Base-by-base conservation (phyloP, 2,113 vertebrate species). In the Chaetura pelagica region DNA sequence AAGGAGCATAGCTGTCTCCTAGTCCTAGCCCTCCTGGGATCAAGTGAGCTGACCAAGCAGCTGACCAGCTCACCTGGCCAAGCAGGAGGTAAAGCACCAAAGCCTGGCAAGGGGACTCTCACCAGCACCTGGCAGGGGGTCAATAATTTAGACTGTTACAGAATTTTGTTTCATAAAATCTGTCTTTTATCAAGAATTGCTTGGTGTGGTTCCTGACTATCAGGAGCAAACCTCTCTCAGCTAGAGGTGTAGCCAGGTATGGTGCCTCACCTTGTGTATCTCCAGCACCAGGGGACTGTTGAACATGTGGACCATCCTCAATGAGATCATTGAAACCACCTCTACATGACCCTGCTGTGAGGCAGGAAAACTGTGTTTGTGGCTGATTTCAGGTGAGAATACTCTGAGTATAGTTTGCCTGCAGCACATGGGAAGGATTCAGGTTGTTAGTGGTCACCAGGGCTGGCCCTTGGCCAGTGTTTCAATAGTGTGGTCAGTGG, bases 31-130 rank as follows among this genome's bases (percentile, higher is more conserved):
- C 63, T 87, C 35, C 51, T 19, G 32, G 10, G 54, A 51, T 52
- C 19, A 17, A 49, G 9, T 2, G 9, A 62, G 58, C 7, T n/a
- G 17, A 27, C n/a, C 59, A 4, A 38, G 38, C 38, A 38, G 38
- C 38, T 38, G 38, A 38, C 38, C 38, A 8, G 38, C 10, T 38
- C 10, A 10, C 8, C 8, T 32, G 68, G 76, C 83, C 10, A 4
- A 71, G 27, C 0, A 5, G 1, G 0, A 22, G 40, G n/a, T 5
- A 3, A 3, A 57, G 26, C 72, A 48, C 12, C 2, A 26, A 61
- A 80, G 48, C 49, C 38, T 58, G 35, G n/a, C 6, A 8, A 42
- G n/a, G 15, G 13, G 51, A 30, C 62, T 15, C 12, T 66, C 6
- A 2, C 49, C 76, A 80, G 29, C 63, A 57, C 34, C 38, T 35